Evolutionary conservation across 2,888 invertebrate species (phyloP).

Genomic region (Dyspetes luteomarginatus): DNA sequence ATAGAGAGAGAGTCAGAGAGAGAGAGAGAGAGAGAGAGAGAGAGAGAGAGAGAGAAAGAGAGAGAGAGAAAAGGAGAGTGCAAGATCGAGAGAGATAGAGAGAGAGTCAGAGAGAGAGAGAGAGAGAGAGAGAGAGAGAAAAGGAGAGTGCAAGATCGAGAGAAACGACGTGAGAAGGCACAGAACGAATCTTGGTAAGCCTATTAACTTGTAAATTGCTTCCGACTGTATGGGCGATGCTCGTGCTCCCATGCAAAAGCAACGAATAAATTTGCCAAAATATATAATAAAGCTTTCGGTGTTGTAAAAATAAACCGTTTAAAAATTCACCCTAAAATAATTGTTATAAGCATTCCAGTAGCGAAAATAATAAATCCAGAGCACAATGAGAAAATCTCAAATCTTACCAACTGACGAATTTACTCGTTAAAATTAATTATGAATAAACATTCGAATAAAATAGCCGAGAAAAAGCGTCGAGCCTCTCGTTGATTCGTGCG

Average conservation of each 20-base stretch:
- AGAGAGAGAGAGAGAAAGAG: slow-evolving; percentile 44
- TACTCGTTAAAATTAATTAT: not conserved
- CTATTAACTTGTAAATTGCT: slow-evolving; percentile 84
- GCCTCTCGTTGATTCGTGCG: not conserved
- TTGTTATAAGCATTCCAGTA: slow-evolving; percentile 1
- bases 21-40: slow-evolving; percentile 44
- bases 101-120: slow-evolving; percentile 31
- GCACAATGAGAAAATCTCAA: not conserved
- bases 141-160: slow-evolving; percentile 50
- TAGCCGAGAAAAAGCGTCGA: not conserved
- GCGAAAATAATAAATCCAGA: not conserved
- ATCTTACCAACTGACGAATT: not conserved
- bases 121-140: slow-evolving; percentile 41
- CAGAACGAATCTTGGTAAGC: slow-evolving; percentile 76
- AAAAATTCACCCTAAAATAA: slow-evolving; percentile 9
- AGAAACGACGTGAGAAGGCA: slow-evolving; percentile 68
- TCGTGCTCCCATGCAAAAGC: slow-evolving; percentile 59
- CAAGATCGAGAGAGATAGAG: slow-evolving; percentile 29
- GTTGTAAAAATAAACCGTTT: slow-evolving; percentile 26
- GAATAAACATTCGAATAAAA: not conserved
- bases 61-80: slow-evolving; percentile 44
- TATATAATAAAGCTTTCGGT: slow-evolving; percentile 36
- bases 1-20: slow-evolving; percentile 24
- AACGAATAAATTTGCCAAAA: slow-evolving; percentile 76
- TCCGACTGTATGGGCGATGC: slow-evolving; percentile 79